Conservation (phyloP, 2,113 vertebrate genomes). For the Gasterosteus nipponicus region DNA sequence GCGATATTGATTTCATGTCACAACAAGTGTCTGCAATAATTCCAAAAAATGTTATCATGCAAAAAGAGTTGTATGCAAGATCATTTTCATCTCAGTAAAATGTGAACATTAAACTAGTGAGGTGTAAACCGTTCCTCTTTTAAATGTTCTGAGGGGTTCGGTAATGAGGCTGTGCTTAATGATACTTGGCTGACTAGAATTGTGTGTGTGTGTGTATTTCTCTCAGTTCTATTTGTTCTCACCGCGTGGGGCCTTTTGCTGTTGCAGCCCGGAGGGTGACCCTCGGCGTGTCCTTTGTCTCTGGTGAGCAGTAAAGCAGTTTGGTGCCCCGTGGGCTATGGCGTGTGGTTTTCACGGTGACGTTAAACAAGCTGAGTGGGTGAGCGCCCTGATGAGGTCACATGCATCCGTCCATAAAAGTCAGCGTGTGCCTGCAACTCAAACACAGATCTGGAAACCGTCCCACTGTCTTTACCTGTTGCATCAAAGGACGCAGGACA, state of each 20-base stretch:
- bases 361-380: constrained; percentile 58
- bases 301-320: constrained; percentile 18
- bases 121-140: constrained; percentile 49
- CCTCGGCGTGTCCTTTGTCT: constrained; percentile 30
- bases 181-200: constrained; percentile 61
- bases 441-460: constrained; percentile 49
- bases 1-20: constrained; percentile 25
- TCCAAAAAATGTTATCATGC: not conserved
- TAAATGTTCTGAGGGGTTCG: constrained; percentile 31
- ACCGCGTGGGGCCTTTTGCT: constrained; percentile 58
- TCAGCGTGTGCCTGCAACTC: constrained; percentile 40
- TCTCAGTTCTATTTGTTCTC: constrained; percentile 24
- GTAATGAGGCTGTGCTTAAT: constrained; percentile 61
- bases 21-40: not conserved
- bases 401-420: constrained; percentile 63
- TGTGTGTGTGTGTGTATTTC: constrained; percentile 1
- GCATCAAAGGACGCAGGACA: constrained; percentile 32
- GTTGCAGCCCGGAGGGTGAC: constrained; percentile 6
- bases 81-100: constrained; percentile 54
- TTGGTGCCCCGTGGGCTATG: not conserved
- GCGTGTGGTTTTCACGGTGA: constrained; percentile 49
- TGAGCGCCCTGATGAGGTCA: constrained; percentile 72
- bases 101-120: constrained; percentile 58
- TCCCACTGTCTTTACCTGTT: constrained; percentile 35
- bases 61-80: constrained; percentile 9